phyloP scores from a whole-genome alignment of 2,113 vertebrate species.

The Willisornis vidua region DNA sequence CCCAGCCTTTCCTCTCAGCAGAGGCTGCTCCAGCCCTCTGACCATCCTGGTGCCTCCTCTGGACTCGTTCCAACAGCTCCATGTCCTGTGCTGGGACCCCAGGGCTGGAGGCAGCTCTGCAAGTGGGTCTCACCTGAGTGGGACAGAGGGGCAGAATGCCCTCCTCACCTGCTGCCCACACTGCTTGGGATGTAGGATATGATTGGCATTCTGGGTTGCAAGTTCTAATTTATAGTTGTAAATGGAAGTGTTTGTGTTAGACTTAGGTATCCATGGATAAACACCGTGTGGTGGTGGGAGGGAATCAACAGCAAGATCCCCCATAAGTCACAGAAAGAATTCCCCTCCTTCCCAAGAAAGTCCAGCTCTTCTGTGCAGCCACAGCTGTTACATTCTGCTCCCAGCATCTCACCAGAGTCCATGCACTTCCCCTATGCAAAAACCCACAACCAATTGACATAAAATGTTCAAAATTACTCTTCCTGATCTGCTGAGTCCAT shows the following conservation, averaged over 20 bases:
- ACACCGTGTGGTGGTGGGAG: rapidly evolving
- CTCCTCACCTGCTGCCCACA: neutral
- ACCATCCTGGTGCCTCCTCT: neutral
- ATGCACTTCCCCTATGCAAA: neutral
- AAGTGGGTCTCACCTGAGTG: neutral
- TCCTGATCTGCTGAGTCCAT: neutral
- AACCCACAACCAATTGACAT: rapidly evolving
- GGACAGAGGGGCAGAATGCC: neutral
- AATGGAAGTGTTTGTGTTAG: rapidly evolving
- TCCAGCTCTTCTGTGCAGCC: neutral
- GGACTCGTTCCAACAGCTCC: neutral
- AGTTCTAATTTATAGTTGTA: neutral
- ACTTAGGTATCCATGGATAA: neutral
- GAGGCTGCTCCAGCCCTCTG: neutral
- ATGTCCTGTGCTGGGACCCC: neutral
- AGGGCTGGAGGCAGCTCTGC: neutral
- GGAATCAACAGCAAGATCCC: neutral
- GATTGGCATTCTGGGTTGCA: neutral
- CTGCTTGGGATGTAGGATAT: neutral
- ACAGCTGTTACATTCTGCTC: neutral
- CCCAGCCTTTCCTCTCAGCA: neutral
- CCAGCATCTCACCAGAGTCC: neutral
- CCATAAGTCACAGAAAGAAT: neutral
- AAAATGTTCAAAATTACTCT: neutral
- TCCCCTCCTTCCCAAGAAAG: neutral